These are phyloP conservation scores for Drosophila formosana DNA, from an alignment of 2,888 invertebrate species.

Conservation along the genomic window DNA sequence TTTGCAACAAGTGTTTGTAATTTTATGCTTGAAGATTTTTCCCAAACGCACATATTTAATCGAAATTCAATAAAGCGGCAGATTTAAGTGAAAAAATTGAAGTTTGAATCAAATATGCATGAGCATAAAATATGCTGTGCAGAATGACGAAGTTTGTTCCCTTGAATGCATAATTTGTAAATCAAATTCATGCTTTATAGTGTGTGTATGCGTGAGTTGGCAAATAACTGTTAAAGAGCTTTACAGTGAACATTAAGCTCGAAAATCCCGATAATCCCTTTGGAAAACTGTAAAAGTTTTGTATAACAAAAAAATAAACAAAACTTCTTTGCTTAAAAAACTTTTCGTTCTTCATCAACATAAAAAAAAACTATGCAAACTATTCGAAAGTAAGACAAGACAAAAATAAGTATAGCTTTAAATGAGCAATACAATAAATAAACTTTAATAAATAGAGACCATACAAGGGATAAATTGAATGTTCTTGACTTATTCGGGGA, in stretches of 20 bases:
- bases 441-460: not conserved
- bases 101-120: not conserved
- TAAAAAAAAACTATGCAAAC: not conserved
- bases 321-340: constrained; percentile 42
- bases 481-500: not conserved
- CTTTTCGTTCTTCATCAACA: not conserved
- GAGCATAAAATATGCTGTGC: not conserved
- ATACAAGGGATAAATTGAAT: not conserved
- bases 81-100: not conserved
- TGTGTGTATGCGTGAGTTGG: not conserved
- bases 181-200: not conserved
- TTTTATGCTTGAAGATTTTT: not conserved
- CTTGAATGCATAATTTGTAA: not conserved
- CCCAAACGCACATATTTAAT: not conserved
- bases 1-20: not conserved
- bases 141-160: not conserved
- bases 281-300: constrained; percentile 23
- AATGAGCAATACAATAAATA: not conserved
- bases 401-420: not conserved
- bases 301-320: constrained; percentile 10
- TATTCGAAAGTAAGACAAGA: not conserved
- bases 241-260: constrained; percentile 21
- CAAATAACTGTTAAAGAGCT: not conserved
- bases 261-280: constrained; percentile 15
- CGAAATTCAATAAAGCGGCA: not conserved